phyloP scores from a whole-genome alignment of 2,888 invertebrate genomes.

The Macaria notata region DNA sequence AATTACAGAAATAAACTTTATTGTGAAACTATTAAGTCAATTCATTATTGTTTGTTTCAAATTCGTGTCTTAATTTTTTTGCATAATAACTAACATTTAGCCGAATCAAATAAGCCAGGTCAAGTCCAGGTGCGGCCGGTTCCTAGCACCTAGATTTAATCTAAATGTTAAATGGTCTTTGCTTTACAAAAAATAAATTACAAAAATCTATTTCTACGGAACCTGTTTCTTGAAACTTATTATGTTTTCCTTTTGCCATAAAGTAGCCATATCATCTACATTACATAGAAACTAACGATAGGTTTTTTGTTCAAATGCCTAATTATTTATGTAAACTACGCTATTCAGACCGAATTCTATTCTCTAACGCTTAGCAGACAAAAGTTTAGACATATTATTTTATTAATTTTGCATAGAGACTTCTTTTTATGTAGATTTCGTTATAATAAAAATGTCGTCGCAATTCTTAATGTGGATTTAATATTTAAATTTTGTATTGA shows the following conservation, averaged over 20 bases:
- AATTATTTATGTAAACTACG: conserved; percentile 32
- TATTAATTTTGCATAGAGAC: conserved; percentile 18
- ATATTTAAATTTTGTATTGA: conserved; percentile 23
- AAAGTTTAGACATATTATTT: conserved; percentile 12
- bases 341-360: conserved; percentile 13
- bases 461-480: conserved; percentile 24
- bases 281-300: conserved; percentile 17
- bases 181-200: neutral
- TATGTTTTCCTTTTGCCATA: conserved; percentile 10
- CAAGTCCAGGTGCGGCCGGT: too few species aligned
- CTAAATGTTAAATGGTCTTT: too few species aligned
- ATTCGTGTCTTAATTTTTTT: too few species aligned
- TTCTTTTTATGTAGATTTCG: conserved; percentile 19
- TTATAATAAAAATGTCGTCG: conserved; percentile 31
- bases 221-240: conserved; percentile 8
- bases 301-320: conserved; percentile 24
- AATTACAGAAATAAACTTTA: too few species aligned
- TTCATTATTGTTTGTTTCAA: too few species aligned
- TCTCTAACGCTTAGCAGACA: conserved; percentile 20
- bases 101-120: too few species aligned
- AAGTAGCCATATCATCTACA: conserved; percentile 27
- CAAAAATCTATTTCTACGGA: conserved; percentile 12
- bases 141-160: too few species aligned
- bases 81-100: too few species aligned
- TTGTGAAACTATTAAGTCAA: too few species aligned